These are phyloP conservation scores for Kryphioiulus occultus DNA, from an alignment of 2,888 invertebrate genomes.

Conservation along the genomic window DNA sequence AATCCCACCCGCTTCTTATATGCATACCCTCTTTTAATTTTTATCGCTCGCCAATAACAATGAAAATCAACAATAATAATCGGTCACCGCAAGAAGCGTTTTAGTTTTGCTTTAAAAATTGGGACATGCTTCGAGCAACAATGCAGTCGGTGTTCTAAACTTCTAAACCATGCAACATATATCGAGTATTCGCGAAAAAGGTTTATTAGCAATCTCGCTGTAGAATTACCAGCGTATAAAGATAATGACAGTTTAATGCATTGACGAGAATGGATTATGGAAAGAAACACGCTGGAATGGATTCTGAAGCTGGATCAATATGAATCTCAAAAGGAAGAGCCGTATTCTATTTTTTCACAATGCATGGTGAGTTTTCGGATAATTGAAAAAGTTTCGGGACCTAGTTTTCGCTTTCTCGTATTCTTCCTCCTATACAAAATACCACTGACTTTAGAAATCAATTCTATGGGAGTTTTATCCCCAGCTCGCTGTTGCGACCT, in stretches of 20 bases:
- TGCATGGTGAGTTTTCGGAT: not conserved
- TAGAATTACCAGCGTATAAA: not conserved
- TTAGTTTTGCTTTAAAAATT: not conserved
- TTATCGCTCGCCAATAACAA: constrained; percentile 10
- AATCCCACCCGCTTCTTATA: constrained; percentile 6
- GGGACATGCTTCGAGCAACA: not conserved
- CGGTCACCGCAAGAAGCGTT: not conserved
- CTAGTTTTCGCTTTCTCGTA: not conserved
- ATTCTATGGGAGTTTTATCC: not conserved
- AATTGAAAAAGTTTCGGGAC: not conserved
- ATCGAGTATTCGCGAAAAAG: not conserved
- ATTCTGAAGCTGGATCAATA: not conserved
- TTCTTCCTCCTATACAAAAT: not conserved
- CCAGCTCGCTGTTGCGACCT: not conserved
- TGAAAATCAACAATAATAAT: constrained; percentile 3
- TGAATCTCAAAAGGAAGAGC: not conserved
- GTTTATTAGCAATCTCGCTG: not conserved
- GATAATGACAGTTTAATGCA: not conserved
- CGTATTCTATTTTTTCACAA: not conserved
- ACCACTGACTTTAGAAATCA: not conserved
- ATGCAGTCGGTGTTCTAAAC: not conserved
- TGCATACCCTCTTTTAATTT: constrained; percentile 21
- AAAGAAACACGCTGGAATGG: not conserved
- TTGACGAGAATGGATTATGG: not conserved
- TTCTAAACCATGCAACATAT: not conserved